Percentiles rank a stretch among this genome's conserved stretches.
These are phyloP conservation scores for Manacus vitellinus DNA, from an alignment of 2,113 vertebrate genomes.

Conservation along the genomic window DNA sequence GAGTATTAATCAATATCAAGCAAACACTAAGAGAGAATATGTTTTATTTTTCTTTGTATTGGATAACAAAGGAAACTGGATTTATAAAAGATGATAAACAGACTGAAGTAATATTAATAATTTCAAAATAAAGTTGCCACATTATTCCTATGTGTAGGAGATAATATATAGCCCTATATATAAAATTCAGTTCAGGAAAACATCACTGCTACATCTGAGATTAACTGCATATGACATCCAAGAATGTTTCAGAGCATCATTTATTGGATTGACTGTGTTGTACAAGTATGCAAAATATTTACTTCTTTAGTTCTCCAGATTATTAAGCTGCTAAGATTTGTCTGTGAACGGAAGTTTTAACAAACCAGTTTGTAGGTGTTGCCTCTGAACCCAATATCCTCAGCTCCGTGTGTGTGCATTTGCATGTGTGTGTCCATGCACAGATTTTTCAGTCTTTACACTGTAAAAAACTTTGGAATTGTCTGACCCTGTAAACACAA, in stretches of 20 bases:
- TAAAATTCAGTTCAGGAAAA: constrained; percentile 36
- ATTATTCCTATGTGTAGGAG: neutral
- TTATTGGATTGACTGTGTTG: constrained; percentile 71
- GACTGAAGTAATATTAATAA: neutral
- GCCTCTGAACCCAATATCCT: constrained; percentile 52
- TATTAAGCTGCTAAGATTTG: constrained; percentile 70
- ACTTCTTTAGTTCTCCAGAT: constrained; percentile 67
- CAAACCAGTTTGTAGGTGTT: constrained; percentile 66
- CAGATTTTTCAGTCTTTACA: constrained; percentile 72
- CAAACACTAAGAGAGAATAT: neutral
- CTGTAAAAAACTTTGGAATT: constrained; percentile 75
- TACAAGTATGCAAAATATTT: constrained; percentile 75
- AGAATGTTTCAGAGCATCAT: constrained; percentile 63
- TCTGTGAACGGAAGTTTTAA: constrained; percentile 69
- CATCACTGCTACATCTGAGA: constrained; percentile 28
- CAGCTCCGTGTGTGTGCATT: constrained; percentile 13
- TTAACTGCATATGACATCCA: constrained; percentile 48
- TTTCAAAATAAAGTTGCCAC: constrained; percentile 13
- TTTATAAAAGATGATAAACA: neutral
- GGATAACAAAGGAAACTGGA: neutral
- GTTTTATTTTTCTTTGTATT: neutral
- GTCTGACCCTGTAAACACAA: constrained; percentile 81
- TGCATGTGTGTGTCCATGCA: constrained; percentile 27
- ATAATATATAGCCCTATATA: neutral
- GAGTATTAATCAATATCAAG: neutral